These are phyloP conservation scores for Hemiscyllium ocellatum DNA, from an alignment of 2,113 vertebrate genomes.

Conservation along the genomic window DNA sequence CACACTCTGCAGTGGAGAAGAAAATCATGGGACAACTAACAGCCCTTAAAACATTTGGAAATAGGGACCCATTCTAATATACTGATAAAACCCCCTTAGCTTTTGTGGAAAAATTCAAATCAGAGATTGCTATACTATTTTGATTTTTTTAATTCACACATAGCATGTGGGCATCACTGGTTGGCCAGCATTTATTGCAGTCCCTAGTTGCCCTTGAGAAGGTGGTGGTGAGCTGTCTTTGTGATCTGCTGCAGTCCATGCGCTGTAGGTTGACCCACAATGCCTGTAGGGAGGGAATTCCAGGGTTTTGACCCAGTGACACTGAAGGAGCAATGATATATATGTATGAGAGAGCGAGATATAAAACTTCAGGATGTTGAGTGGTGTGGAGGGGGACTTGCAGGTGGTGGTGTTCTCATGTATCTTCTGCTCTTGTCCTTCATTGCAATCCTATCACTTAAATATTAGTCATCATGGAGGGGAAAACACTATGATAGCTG, in stretches of 20 bases:
- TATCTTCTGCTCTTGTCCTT: neutral
- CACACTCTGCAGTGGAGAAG: too few relatives aligned
- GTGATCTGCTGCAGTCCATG: neutral
- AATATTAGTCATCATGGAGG: too few relatives aligned
- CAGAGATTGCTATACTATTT: too few relatives aligned
- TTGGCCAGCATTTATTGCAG: neutral
- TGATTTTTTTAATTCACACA: neutral
- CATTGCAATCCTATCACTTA: too few relatives aligned
- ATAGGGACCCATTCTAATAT: too few relatives aligned
- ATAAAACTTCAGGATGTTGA: neutral
- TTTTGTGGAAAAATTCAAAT: too few relatives aligned
- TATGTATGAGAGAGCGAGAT: too few relatives aligned
- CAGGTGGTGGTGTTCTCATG: neutral
- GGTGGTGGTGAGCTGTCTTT: neutral
- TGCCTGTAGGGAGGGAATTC: neutral
- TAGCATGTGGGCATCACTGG: neutral
- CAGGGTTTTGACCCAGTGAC: neutral
- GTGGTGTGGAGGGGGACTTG: neutral
- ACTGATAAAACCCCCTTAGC: too few relatives aligned
- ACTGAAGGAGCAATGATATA: neutral
- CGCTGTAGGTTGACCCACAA: neutral
- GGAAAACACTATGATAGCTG: too few relatives aligned
- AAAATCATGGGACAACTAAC: too few relatives aligned
- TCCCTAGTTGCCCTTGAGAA: neutral
- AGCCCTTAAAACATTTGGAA: too few relatives aligned